Evolutionary conservation across 2,888 invertebrate species (phyloP).

Genomic region (Polyommatus iphigenia): DNA sequence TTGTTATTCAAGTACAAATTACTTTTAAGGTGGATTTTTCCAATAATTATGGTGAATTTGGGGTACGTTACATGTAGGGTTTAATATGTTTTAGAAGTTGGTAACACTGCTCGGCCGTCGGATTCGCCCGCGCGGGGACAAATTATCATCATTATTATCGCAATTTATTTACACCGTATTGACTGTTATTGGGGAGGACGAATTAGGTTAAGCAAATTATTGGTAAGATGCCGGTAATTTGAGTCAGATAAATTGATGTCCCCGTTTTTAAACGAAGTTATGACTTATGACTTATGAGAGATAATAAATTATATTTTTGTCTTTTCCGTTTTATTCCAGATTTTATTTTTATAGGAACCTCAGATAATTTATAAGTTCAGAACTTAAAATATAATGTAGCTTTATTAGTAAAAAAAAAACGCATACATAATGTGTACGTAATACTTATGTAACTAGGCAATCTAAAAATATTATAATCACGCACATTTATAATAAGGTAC

Average conservation of each 20-base stretch:
- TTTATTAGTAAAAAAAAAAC: not conserved
- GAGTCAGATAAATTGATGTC: not conserved
- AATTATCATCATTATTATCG: conserved; percentile 25
- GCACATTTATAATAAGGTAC: no score
- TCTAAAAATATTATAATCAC: no score
- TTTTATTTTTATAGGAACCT: no score
- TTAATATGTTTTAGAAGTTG: no score
- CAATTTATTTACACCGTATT: conserved; percentile 26
- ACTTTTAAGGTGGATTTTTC: no score
- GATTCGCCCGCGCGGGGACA: conserved; percentile 1
- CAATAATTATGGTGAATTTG: no score
- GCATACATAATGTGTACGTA: no score
- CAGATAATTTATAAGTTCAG: no score
- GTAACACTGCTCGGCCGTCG: not conserved
- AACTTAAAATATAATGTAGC: not conserved
- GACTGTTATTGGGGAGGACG: not conserved
- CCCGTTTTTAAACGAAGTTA: not conserved
- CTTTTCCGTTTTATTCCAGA: not conserved
- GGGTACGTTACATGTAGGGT: no score
- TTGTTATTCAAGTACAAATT: no score
- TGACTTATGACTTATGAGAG: no score
- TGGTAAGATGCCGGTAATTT: not conserved
- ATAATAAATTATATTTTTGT: not conserved
- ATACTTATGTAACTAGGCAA: no score
- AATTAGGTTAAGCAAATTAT: conserved; percentile 11